A percentile compares a stretch with the other conserved stretches of the same genome.
These are phyloP conservation scores for Eupithecia tripunctaria DNA, from an alignment of 2,888 invertebrate species.

Conservation along the genomic window DNA sequence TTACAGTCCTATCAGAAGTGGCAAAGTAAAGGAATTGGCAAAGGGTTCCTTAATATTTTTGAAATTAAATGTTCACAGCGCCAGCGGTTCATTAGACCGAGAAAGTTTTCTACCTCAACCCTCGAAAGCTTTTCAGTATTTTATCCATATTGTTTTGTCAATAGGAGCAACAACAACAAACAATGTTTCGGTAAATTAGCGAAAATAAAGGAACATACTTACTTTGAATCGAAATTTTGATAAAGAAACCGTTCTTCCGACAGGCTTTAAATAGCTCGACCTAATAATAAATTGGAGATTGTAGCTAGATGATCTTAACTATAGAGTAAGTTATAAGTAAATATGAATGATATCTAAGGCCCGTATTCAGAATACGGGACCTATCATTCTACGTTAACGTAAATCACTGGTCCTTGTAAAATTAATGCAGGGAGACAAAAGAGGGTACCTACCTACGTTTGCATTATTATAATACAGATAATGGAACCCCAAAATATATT, in stretches of 20 bases:
- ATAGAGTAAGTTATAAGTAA: background rate
- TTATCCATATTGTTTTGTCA: background rate
- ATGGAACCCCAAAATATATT: background rate
- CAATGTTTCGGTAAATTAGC: background rate
- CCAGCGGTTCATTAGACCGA: conserved; percentile 30
- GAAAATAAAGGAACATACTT: background rate
- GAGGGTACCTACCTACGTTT: background rate
- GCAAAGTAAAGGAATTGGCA: conserved; percentile 5
- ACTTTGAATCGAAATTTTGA: background rate
- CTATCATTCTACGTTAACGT: background rate
- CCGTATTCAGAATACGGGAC: background rate
- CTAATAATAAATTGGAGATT: background rate
- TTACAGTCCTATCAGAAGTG: conserved; percentile 52
- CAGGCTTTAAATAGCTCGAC: background rate
- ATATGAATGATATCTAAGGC: background rate
- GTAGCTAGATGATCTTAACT: background rate
- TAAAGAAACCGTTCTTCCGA: background rate
- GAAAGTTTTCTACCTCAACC: conserved; percentile 1
- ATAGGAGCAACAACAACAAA: background rate
- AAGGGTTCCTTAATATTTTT: conserved; percentile 16
- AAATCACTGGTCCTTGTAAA: background rate
- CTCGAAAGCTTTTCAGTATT: background rate
- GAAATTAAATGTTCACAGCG: conserved; percentile 1
- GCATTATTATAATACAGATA: background rate
- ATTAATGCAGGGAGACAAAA: background rate